Evolutionary conservation across 2,888 invertebrate genomes (phyloP), one percentile per base, ranked within the genome.

Genomic region (Pinctada fucata): DNA sequence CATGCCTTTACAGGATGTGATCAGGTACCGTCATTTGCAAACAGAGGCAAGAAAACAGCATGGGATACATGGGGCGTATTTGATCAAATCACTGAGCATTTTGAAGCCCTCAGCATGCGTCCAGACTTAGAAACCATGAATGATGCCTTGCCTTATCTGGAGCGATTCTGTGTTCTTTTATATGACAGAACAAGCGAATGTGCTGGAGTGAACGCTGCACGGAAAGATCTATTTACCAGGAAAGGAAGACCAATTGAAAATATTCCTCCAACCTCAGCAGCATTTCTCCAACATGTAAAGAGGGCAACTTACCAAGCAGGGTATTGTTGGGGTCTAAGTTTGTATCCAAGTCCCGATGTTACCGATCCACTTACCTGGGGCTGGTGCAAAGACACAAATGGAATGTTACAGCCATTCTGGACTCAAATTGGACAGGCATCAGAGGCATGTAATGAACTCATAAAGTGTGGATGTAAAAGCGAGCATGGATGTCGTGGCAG

Each of bases 1-100:
- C 70, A 70, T 10, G 70, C 70, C 8, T 70, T 70, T 70, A 70
- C 48, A 13, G 50, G 70, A 13, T 70, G 70, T 70, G 50, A 70
- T 31, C 47, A 70, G 13, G 70, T 70, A 10, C 48, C 70, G 4
- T 70, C 70, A 4, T 70, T 70, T 70, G 45, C 48, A 47, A 49
- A 70, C 13, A 45, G 50, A 31, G 45, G 70, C 6, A 70, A 66
- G 10, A 66, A 66, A 66, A 66, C 67, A 31, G 67, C 67, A 66
- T 16, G 67, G 67, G 67, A 52, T 52, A 52, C 58, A 8, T 52
- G 58, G 58, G 10, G 10, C 10, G 58, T 52, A 8, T 52, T 52
- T 52, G 58, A 52, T 52, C 58, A 52, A 52, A 52, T 52, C 10
- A 52, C 5, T 52, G 10, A 52, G 58, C 10, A 52, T 52, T 52